phyloP scores from a whole-genome alignment of 2,797 vertebrate species.

The Sparidentex hasta region DNA sequence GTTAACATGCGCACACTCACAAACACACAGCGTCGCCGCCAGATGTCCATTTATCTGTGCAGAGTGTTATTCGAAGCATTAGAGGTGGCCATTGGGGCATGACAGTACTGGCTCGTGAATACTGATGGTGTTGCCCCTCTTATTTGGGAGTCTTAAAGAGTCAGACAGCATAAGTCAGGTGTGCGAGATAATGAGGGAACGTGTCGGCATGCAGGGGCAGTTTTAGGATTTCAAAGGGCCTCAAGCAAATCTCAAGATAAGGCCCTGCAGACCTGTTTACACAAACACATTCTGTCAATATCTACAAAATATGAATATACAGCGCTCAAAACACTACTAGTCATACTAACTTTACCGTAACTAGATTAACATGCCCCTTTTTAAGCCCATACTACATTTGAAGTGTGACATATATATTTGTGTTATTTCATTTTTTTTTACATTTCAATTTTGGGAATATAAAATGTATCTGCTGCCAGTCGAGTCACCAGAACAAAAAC shows the following conservation, averaged over 20 bases:
- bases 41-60: background rate
- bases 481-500: no score
- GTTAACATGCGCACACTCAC: background rate
- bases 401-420: no score
- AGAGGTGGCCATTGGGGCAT: background rate
- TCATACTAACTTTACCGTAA: background rate
- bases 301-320: no score
- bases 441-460: no score
- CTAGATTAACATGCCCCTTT: background rate
- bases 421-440: background rate
- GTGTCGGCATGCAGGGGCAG: background rate
- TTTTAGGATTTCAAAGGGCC: background rate
- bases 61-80: background rate
- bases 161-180: conserved; percentile 5
- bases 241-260: background rate
- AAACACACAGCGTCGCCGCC: background rate
- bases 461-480: no score
- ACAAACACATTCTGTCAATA: background rate
- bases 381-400: no score
- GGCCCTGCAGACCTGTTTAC: background rate
- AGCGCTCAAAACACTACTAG: background rate
- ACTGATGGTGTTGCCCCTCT: background rate
- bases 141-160: conserved; percentile 1
- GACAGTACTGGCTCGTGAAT: background rate
- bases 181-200: conserved; percentile 1